Evolutionary conservation across 2,113 vertebrate species (phyloP).

Genomic region (Helogale parvula): DNA sequence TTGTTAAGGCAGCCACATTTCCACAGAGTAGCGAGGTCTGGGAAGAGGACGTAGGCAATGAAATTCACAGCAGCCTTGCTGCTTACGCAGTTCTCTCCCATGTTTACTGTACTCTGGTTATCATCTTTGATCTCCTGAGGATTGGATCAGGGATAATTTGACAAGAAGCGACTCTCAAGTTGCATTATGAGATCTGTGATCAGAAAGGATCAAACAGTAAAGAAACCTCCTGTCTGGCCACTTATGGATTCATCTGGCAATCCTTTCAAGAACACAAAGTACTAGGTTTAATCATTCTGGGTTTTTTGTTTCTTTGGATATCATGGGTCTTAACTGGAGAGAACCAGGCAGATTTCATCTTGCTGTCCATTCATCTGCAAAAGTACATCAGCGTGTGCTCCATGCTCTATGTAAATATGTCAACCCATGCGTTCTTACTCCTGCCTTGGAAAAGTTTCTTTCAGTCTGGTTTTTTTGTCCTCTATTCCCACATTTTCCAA

Average conservation of each 20-base stretch:
- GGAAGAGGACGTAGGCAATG: slow-evolving; percentile 3
- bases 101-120: background rate
- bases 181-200: background rate
- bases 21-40: background rate
- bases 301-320: background rate
- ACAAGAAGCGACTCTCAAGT: background rate
- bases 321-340: background rate
- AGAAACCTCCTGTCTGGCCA: background rate
- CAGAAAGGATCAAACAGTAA: slow-evolving; percentile 28
- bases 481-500: background rate
- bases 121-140: background rate
- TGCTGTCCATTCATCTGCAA: background rate
- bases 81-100: background rate
- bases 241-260: background rate
- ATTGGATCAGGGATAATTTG: background rate
- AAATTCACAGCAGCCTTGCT: slow-evolving; percentile 4
- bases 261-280: background rate
- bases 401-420: background rate
- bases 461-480: background rate
- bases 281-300: background rate
- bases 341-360: background rate
- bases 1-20: slow-evolving; percentile 33
- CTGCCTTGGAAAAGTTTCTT: background rate
- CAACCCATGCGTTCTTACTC: background rate
- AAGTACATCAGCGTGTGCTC: background rate